Evolutionary conservation across 2,888 invertebrate genomes (phyloP), one percentile per base, ranked within the genome.

Genomic region (Nymphalis urticae): DNA sequence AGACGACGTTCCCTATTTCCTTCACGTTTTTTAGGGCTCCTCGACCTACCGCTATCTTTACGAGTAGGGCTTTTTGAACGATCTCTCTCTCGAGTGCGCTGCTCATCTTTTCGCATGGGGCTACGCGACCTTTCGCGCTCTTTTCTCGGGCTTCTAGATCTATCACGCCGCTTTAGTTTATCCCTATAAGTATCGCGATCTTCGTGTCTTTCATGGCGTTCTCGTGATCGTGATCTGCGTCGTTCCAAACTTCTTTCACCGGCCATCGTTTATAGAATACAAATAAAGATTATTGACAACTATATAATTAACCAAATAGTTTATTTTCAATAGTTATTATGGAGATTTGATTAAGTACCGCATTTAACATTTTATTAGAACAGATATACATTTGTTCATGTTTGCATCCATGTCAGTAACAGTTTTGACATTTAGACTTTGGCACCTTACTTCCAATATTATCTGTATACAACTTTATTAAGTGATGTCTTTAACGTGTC

Each of bases 101-200:
- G 50, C 10, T 87, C 90, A 50, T 88, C 89, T 74, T 87, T 89
- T 70, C 80, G 83, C 9, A 75, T 61, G n/a, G 88, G 89, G 71
- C 89, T 89, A n/a, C 86, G 79, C 42, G 87, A 81, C 62, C 84
- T 80, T 1, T 87, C 88, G 32, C 79, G 77, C 16, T 89, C 89
- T 76, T 88, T 89, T 60, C 84, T 81, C 6, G 88, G 90, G 69
- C 89, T 90, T 42, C 83, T 80, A 24, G 90, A 89, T 17, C 89
- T 78, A 36, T 90, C 90, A 24, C 88, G 84, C 54, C 90, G 87
- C 75, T 92, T 92, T 19, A 72, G 42, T 82, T 90, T 92, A 27
- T 92, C 92, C 21, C 90, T 83, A 72, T 89, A 82, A 10, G 82
- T 72, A n/a, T 92, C 92, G 8, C 91, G 86, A 1, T 92, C 91